Percentiles rank a stretch among this genome's conserved stretches.
phyloP scores from a whole-genome alignment of 2,888 invertebrate genomes.

The Leptopilina myrica region DNA sequence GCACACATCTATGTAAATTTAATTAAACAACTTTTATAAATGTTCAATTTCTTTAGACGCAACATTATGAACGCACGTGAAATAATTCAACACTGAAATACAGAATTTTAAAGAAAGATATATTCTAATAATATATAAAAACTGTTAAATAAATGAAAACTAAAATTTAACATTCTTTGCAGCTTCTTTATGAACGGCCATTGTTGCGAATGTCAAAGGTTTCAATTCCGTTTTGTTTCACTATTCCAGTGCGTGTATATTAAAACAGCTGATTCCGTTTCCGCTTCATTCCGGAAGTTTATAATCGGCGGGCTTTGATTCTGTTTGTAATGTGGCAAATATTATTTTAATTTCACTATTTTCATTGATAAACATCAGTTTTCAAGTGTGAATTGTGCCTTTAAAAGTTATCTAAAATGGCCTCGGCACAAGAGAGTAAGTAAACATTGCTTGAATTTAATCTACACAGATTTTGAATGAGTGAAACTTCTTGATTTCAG shows the following conservation, averaged over 20 bases:
- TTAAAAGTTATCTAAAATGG: conserved; percentile 27
- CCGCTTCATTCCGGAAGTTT: conserved; percentile 19
- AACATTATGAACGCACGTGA: conserved; percentile 22
- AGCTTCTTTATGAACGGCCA: conserved; percentile 34
- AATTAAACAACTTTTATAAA: conserved; percentile 1
- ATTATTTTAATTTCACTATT: background rate
- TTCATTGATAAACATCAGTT: background rate
- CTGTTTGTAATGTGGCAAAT: background rate
- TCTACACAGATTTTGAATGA: background rate
- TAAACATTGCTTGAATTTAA: background rate
- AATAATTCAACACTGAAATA: background rate
- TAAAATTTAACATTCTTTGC: conserved; percentile 28
- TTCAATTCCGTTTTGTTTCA: conserved; percentile 17
- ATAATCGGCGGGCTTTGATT: background rate
- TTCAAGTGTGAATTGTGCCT: background rate
- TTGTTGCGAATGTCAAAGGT: conserved; percentile 5
- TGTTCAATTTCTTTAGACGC: background rate
- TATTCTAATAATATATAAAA: conserved; percentile 4
- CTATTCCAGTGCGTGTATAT: background rate
- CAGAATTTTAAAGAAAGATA: background rate
- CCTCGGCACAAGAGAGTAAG: conserved; percentile 51
- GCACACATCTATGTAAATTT: conserved; percentile 21
- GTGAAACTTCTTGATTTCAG: background rate
- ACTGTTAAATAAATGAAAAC: conserved; percentile 9
- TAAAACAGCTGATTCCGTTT: conserved; percentile 28